Conservation (phyloP, 2,113 vertebrate genomes). For the Corvus hawaiiensis region DNA sequence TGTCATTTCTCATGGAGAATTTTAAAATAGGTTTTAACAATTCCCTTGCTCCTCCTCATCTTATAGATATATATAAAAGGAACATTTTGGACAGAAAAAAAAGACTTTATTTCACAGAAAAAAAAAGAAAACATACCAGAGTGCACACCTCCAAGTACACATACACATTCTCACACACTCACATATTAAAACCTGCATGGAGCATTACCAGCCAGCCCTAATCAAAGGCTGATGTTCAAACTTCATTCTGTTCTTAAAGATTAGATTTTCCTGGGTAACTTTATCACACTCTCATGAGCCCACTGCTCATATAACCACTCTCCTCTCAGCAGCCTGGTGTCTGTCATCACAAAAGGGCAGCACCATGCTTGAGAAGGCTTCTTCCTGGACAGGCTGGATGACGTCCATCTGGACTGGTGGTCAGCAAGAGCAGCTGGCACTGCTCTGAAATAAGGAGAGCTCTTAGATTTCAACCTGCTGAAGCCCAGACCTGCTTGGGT, state of each 20-base stretch:
- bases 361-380: neutral
- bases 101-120: neutral
- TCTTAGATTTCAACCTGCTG: slow-evolving; percentile 5
- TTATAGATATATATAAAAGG: neutral
- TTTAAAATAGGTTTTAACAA: neutral
- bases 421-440: neutral
- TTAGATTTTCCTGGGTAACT: neutral
- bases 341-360: neutral
- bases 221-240: neutral
- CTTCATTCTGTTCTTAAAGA: neutral
- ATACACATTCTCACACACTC: neutral
- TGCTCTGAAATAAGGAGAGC: neutral
- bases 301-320: neutral
- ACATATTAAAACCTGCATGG: neutral
- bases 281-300: neutral
- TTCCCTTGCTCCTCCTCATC: neutral
- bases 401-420: neutral
- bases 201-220: neutral
- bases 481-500: neutral
- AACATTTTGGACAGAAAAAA: neutral
- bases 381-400: neutral
- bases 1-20: neutral
- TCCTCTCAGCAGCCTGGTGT: neutral
- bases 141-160: neutral
- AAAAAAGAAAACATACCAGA: neutral